phyloP scores from a whole-genome alignment of 2,888 invertebrate species.

The Agonopterix subpropinquella region DNA sequence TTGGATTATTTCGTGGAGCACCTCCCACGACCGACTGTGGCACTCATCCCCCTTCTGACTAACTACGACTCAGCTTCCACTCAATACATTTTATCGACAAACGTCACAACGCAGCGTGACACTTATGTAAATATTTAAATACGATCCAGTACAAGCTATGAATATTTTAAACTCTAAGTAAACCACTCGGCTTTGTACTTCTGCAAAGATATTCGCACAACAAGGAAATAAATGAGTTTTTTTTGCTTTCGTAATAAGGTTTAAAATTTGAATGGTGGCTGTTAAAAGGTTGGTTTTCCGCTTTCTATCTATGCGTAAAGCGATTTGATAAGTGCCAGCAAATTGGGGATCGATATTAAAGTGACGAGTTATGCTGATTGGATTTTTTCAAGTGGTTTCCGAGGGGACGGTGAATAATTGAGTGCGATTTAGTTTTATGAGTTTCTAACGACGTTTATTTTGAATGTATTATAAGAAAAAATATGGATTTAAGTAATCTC shows the following conservation, averaged over 20 bases:
- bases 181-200: constrained; percentile 64
- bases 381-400: constrained; percentile 68
- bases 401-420: constrained; percentile 67
- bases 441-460: constrained; percentile 16
- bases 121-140: constrained; percentile 78
- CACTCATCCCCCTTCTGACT: constrained; percentile 1
- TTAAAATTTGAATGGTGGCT: constrained; percentile 31
- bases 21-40: not conserved
- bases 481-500: not conserved
- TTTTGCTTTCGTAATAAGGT: constrained; percentile 44
- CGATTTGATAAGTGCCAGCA: constrained; percentile 67
- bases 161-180: constrained; percentile 76
- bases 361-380: constrained; percentile 75
- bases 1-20: constrained; percentile 4
- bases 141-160: constrained; percentile 77
- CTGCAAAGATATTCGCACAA: constrained; percentile 44
- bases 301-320: constrained; percentile 67
- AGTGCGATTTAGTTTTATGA: constrained; percentile 58
- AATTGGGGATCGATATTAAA: constrained; percentile 72
- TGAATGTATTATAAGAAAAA: constrained; percentile 5
- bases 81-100: constrained; percentile 71
- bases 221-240: constrained; percentile 45
- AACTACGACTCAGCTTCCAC: constrained; percentile 22
- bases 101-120: constrained; percentile 71
- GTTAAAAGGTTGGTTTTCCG: constrained; percentile 36